Base-by-base conservation (phyloP, 2,113 vertebrate genomes). In the Himantopus leucocephalus region DNA sequence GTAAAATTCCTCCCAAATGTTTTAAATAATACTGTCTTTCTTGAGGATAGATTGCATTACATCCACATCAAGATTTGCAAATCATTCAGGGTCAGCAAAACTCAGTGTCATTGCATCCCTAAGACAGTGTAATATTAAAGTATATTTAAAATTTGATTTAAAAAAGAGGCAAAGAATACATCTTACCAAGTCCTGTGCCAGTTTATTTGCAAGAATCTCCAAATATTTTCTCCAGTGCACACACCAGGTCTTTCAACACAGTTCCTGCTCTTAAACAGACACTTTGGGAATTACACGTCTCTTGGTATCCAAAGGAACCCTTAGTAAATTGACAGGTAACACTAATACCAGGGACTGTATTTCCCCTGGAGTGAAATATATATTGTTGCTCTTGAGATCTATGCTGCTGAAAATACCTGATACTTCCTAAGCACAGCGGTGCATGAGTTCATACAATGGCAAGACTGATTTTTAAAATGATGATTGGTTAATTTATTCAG, bases 1-100 rank as follows among this genome's bases (percentile, higher is more conserved):
- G 47, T 47, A 91, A 96, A 96, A 97, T 80, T 88, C 55, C n/a
- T 83, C 62, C 41, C 55, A 91, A 81, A 81, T 50, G 8, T 78
- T 92, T 85, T 78, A 91, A 94, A 94, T 95, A 89, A 85, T 24
- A 4, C 35, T 83, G 48, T 87, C 41, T 85, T 94, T 78, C 45
- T 67, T 39, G 21, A 67, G 34, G 60, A 93, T 50, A 90, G 82
- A 80, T 92, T 68, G 8, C 37, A 67, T 79, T 90, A 88, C 16
- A 8, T 60, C 0, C 0, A 9, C 60, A 78, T 73, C 30, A 85
- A 70, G 67, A 73, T 82, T 90, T 95, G 81, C 58, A 95, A 53
- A 91, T 79, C 62, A 82, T 32, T 85, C 41, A 91, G n/a, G 64
- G 71, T 88, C 48, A 89, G 58, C 45, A 92, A 79, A 82, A 74